Conservation (phyloP, 1,140 invertebrate species). For the Calycopis cecrops region DNA sequence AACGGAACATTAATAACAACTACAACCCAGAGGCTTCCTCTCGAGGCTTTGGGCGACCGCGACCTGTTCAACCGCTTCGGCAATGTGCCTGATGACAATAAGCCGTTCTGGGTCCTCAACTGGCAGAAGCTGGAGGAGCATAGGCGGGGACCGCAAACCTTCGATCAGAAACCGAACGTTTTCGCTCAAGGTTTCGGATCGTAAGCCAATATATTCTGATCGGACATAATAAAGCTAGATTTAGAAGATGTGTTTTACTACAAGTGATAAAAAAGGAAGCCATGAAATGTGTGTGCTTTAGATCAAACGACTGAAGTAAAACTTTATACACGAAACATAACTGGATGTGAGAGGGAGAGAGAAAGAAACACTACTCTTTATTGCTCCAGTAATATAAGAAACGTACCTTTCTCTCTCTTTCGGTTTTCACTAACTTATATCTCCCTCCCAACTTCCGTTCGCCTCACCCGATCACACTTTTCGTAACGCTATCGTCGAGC, state of each 20-base stretch:
- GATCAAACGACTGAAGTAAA: too few relatives aligned
- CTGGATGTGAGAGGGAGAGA: too few relatives aligned
- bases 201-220: background rate
- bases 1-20: slow-evolving; percentile 16
- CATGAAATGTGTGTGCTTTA: too few relatives aligned
- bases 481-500: too few relatives aligned
- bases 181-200: slow-evolving; percentile 11
- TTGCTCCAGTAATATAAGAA: too few relatives aligned
- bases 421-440: too few relatives aligned
- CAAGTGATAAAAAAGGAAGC: background rate
- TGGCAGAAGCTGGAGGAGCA: slow-evolving; percentile 42
- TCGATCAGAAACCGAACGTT: slow-evolving; percentile 31
- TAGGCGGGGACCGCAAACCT: slow-evolving; percentile 37
- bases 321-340: too few relatives aligned
- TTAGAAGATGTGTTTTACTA: background rate
- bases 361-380: too few relatives aligned
- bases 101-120: slow-evolving; percentile 74
- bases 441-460: too few relatives aligned
- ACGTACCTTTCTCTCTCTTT: too few relatives aligned
- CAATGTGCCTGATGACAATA: slow-evolving; percentile 59
- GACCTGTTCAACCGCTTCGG: slow-evolving; percentile 59
- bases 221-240: background rate
- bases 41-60: slow-evolving; percentile 65
- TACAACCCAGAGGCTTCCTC: slow-evolving; percentile 41
- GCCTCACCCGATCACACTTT: too few relatives aligned